Evolutionary conservation across 1,140 invertebrate species (phyloP).

Genomic region (Pogonus chalceus): DNA sequence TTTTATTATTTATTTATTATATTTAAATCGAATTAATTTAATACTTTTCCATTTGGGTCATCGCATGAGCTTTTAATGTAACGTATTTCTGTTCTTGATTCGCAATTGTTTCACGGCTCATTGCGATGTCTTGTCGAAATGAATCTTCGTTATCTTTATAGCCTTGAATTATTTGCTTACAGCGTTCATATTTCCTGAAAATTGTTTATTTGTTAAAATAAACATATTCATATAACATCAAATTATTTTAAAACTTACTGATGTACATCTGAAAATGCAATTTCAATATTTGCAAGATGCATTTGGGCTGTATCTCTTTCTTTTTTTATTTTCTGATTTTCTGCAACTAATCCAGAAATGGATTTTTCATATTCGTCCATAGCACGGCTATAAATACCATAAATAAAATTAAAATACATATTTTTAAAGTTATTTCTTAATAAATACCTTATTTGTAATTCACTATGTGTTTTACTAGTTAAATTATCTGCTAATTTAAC

Average conservation of each 20-base stretch:
- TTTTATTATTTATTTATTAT: no score
- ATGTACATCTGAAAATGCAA: constrained; percentile 26
- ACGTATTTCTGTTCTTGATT: constrained; percentile 43
- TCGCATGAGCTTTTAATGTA: constrained; percentile 42
- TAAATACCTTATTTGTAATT: constrained; percentile 1
- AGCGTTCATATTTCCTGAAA: constrained; percentile 43
- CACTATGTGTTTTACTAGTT: neutral
- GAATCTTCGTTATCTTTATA: constrained; percentile 48
- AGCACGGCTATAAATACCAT: constrained; percentile 24
- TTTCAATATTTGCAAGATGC: constrained; percentile 26
- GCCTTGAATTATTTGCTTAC: constrained; percentile 43
- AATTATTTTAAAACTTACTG: constrained; percentile 22
- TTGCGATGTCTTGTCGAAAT: constrained; percentile 39
- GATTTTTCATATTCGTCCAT: constrained; percentile 28
- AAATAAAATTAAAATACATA: no score
- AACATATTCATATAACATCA: no score
- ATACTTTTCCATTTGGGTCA: constrained; percentile 44
- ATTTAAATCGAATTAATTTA: no score
- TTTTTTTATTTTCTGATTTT: constrained; percentile 24
- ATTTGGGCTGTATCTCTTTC: constrained; percentile 24
- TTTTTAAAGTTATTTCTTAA: no score
- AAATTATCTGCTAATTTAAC: neutral
- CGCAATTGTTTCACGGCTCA: constrained; percentile 40
- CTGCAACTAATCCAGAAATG: constrained; percentile 19
- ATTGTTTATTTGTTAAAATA: no score